Percentiles rank a stretch among this genome's conserved stretches.
Conservation (phyloP, 2,888 invertebrate genomes). For the Archaeoteleia sp. region DNA sequence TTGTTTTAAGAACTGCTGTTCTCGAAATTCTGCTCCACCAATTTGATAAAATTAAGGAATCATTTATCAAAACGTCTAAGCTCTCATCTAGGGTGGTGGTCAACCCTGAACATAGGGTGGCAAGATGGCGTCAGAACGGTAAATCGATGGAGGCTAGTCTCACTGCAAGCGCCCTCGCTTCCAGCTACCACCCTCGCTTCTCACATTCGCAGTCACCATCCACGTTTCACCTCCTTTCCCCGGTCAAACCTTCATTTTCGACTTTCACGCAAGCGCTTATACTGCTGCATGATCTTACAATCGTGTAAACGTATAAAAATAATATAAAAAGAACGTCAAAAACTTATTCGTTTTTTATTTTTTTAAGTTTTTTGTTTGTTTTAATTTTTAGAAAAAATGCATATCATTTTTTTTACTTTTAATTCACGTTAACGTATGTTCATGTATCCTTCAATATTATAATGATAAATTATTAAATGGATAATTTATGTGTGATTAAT, state of each 20-base stretch:
- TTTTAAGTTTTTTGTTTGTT: too few species aligned
- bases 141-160: slow-evolving; percentile 75
- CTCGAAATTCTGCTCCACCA: slow-evolving; percentile 57
- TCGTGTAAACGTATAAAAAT: slow-evolving; percentile 33
- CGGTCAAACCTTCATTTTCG: slow-evolving; percentile 72
- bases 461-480: too few species aligned
- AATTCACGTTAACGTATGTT: too few species aligned
- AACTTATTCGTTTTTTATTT: too few species aligned
- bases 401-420: too few species aligned
- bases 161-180: slow-evolving; percentile 74
- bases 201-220: slow-evolving; percentile 59
- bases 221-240: slow-evolving; percentile 56
- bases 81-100: slow-evolving; percentile 68
- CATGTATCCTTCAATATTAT: too few species aligned
- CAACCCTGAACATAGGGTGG: slow-evolving; percentile 74
- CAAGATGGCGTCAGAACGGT: slow-evolving; percentile 75
- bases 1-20: too few species aligned
- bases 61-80: slow-evolving; percentile 75
- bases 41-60: slow-evolving; percentile 64
- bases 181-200: slow-evolving; percentile 64
- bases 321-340: slow-evolving; percentile 13
- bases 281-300: slow-evolving; percentile 52
- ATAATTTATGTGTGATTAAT: too few species aligned
- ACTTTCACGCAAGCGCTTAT: slow-evolving; percentile 72
- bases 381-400: too few species aligned